A percentile compares a stretch with the other conserved stretches of the same genome.
Evolutionary conservation across 2,113 vertebrate genomes (phyloP).

Genomic region (Toxostoma redivivum): DNA sequence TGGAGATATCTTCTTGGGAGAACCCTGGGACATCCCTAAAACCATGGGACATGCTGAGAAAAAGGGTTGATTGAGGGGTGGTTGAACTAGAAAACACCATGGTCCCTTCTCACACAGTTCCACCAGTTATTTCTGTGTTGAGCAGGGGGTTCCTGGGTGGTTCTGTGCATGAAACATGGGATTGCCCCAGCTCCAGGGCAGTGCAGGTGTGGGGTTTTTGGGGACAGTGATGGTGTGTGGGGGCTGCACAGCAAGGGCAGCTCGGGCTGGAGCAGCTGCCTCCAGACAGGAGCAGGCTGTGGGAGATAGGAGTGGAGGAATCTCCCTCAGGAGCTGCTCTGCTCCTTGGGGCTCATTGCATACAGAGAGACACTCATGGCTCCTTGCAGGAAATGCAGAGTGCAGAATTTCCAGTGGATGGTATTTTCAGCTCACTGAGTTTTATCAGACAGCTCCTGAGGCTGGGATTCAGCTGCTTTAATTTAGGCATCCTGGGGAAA

Average conservation of each 20-base stretch:
- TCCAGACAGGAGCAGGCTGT: not conserved
- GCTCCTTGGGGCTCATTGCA: not conserved
- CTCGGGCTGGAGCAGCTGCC: not conserved
- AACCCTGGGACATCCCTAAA: not conserved
- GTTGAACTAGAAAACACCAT: not conserved
- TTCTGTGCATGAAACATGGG: not conserved
- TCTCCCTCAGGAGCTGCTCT: not conserved
- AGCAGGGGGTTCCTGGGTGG: not conserved
- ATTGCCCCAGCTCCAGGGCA: not conserved
- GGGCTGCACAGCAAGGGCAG: not conserved
- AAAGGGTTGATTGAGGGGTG: not conserved
- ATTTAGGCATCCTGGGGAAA: not conserved
- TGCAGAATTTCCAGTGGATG: not conserved
- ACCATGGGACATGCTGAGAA: not conserved
- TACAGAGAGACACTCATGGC: not conserved
- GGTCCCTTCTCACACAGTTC: not conserved
- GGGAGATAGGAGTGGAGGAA: not conserved
- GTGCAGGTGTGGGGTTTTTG: not conserved
- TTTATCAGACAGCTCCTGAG: not conserved
- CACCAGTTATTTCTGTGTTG: not conserved
- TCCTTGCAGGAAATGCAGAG: not conserved
- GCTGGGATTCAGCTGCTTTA: not conserved
- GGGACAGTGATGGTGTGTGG: not conserved
- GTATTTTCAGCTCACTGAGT: not conserved
- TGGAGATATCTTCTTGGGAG: not conserved